Percentiles rank a stretch among this genome's conserved stretches.
These are phyloP conservation scores for Chiloscyllium punctatum DNA, from an alignment of 2,797 vertebrate species.

Conservation along the genomic window DNA sequence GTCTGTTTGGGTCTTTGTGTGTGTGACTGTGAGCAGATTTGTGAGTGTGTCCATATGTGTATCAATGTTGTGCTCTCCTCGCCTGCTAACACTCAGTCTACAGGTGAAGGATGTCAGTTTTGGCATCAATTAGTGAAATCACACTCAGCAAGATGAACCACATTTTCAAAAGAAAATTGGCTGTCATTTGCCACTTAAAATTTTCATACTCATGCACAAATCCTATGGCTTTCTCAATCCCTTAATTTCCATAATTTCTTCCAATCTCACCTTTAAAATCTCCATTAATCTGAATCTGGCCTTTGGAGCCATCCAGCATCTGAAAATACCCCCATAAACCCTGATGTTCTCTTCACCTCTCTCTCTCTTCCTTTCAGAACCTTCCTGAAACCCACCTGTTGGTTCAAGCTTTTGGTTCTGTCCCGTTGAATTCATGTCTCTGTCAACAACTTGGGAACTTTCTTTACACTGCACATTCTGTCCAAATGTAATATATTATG, in stretches of 20 bases:
- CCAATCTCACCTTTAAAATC: neutral
- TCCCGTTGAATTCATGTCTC: neutral
- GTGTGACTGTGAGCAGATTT: no score
- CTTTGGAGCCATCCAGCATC: neutral
- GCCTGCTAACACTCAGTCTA: neutral
- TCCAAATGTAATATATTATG: neutral
- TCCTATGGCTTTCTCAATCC: neutral
- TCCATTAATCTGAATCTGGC: neutral
- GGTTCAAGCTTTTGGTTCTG: neutral
- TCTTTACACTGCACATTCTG: neutral
- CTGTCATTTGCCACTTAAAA: neutral
- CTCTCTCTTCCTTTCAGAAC: neutral
- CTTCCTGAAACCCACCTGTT: neutral
- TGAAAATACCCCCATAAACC: neutral
- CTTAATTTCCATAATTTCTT: neutral
- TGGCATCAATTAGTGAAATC: neutral
- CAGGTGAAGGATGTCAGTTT: neutral
- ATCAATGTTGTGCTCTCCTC: neutral
- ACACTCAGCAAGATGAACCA: neutral
- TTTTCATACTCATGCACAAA: neutral
- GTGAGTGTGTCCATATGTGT: neutral
- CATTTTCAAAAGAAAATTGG: neutral
- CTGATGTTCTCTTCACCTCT: neutral
- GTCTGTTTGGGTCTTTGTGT: constrained; percentile 37
- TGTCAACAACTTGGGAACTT: neutral